Percentiles rank a stretch among this genome's conserved stretches.
phyloP scores from a whole-genome alignment of 2,113 vertebrate genomes.

The Polypterus bichir region DNA sequence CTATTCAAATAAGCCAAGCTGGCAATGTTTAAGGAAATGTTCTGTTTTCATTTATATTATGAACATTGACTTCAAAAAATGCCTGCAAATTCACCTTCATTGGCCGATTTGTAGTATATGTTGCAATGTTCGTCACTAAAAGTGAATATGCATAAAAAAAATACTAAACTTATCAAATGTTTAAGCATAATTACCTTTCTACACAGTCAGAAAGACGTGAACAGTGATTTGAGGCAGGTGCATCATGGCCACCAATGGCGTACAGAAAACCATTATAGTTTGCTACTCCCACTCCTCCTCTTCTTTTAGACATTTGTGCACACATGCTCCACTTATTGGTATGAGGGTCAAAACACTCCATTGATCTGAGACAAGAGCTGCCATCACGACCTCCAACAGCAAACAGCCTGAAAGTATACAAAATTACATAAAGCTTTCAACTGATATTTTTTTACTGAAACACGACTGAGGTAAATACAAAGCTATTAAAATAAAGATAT shows the following conservation, averaged over 20 bases:
- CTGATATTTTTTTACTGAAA: too few species aligned
- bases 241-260: constrained; percentile 82
- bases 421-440: background rate
- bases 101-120: background rate
- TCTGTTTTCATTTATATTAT: too few species aligned
- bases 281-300: constrained; percentile 82
- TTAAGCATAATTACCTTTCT: constrained; percentile 57
- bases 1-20: too few species aligned
- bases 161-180: background rate
- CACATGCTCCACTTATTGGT: constrained; percentile 95
- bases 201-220: constrained; percentile 84
- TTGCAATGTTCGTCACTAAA: background rate
- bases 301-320: constrained; percentile 80
- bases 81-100: too few species aligned
- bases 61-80: too few species aligned
- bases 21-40: too few species aligned
- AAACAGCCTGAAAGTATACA: constrained; percentile 56
- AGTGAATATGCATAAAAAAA: background rate
- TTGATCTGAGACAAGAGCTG: constrained; percentile 86
- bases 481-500: too few species aligned
- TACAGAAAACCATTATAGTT: constrained; percentile 85
- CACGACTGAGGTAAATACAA: too few species aligned
- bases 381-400: constrained; percentile 87
- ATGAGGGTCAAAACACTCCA: constrained; percentile 93
- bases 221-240: constrained; percentile 85